phyloP scores from a whole-genome alignment of 1,140 invertebrate species.

The Leptinotarsa lineolata region DNA sequence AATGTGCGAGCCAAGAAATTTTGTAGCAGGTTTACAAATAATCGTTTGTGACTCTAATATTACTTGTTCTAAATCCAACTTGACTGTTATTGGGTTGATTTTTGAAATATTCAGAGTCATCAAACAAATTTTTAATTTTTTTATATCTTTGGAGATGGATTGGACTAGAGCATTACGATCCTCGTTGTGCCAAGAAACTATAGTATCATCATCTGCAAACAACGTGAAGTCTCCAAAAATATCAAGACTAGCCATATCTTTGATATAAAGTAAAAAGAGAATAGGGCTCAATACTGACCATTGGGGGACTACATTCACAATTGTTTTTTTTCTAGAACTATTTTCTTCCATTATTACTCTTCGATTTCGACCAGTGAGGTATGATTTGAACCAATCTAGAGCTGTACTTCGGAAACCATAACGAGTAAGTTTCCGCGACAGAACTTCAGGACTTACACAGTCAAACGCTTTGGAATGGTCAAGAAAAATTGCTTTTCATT shows the following conservation, averaged over 20 bases:
- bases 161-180: no score
- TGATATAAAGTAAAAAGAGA: conserved; percentile 4
- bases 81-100: no score
- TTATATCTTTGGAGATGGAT: no score
- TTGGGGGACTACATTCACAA: background rate
- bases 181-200: no score
- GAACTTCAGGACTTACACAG: conserved; percentile 3
- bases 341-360: no score
- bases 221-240: conserved; percentile 1
- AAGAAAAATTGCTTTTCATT: conserved; percentile 4
- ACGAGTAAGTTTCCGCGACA: background rate
- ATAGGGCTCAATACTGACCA: conserved; percentile 6
- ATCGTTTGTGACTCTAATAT: no score
- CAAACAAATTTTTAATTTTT: no score
- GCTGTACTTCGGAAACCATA: background rate
- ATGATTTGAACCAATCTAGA: conserved; percentile 8
- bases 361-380: conserved; percentile 10
- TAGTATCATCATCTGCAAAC: conserved; percentile 1
- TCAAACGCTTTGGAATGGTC: background rate
- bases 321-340: background rate
- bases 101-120: no score
- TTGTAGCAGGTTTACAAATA: no score
- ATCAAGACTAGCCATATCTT: background rate
- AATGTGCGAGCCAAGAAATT: no score
- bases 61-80: no score